A percentile compares a stretch with the other conserved stretches of the same genome.
Conservation (phyloP, 2,888 invertebrate genomes). For the Troides helena region DNA sequence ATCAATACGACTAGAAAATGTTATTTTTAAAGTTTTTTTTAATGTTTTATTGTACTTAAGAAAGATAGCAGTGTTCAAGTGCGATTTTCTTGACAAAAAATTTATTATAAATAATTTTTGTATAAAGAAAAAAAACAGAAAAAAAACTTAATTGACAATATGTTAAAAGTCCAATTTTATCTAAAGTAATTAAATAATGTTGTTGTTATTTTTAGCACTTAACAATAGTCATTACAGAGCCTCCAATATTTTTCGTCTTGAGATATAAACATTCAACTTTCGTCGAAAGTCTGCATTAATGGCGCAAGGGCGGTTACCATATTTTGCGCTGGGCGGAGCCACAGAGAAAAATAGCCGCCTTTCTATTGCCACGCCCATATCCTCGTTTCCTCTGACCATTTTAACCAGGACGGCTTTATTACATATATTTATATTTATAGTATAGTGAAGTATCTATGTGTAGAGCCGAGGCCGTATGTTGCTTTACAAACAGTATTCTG, state of each 20-base stretch:
- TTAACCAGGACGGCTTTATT: constrained; percentile 55
- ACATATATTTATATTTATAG: constrained; percentile 35
- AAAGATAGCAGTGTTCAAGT: no score
- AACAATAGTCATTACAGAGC: background rate
- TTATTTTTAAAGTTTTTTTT: no score
- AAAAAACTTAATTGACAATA: background rate
- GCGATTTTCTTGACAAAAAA: no score
- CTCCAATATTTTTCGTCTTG: background rate
- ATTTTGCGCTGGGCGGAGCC: constrained; percentile 72
- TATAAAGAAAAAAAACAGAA: background rate
- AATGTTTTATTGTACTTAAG: no score
- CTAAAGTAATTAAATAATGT: background rate
- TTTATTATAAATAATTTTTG: no score
- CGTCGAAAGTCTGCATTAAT: constrained; percentile 46
- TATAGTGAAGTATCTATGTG: constrained; percentile 8
- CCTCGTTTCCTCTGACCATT: constrained; percentile 48
- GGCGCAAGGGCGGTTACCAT: constrained; percentile 63
- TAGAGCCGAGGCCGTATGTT: background rate
- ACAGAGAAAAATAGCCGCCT: constrained; percentile 73
- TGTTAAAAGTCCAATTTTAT: no score
- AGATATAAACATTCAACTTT: constrained; percentile 35
- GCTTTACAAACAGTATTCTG: background rate
- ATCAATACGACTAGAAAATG: no score
- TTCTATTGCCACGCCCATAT: constrained; percentile 64
- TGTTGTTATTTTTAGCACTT: background rate